Base-by-base conservation (phyloP, 1,140 invertebrate genomes). In the Bombus waltoni region DNA sequence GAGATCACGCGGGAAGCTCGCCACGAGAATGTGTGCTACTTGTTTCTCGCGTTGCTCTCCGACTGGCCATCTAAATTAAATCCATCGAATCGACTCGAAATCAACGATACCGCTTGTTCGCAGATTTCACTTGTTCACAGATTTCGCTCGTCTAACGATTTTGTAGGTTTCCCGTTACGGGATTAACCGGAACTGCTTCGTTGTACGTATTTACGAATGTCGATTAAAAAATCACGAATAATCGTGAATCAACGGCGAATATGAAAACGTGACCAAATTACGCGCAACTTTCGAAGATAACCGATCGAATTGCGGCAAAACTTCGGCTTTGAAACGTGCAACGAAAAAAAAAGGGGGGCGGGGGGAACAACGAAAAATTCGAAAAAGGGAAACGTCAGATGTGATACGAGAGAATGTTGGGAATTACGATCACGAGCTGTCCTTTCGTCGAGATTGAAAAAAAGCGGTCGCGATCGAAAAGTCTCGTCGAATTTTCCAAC, bases 381-480 rank as follows among this genome's bases (percentile, higher is more conserved):
- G 10, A 11, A 8, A 32, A 40, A 18, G 28, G 8, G 2, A 22
- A 1, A n/a, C 40, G 28, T 35, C 35, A 59, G n/a, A 59, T 47
- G 40, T 1, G 32, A 32, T n/a, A 40, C 22, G 9, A 32, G 28
- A 42, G 62, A 66, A 79, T 28, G 40, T 6, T 40, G 13, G 62
- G 38, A 79, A 79, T 47, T 44, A 47, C 66, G 76, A 35, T 79
- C 62, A 28, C 62, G 76, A 28, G n/a, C 62, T 47, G 32, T 66
- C 62, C 62, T 66, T 66, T 47, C n/a, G 40, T 4, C 9, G n/a
- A 28, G 47, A 47, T 79, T 35, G 77, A 25, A 68, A 66, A 79
- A 47, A 47, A 13, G 40, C n/a, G 25, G 77, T 35, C 76, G 1
- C 57, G 75, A 77, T 42, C n/a, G 76, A 35, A 44, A 66, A 65